phyloP scores from a whole-genome alignment of 2,797 vertebrate genomes.

The Siniperca obscura region DNA sequence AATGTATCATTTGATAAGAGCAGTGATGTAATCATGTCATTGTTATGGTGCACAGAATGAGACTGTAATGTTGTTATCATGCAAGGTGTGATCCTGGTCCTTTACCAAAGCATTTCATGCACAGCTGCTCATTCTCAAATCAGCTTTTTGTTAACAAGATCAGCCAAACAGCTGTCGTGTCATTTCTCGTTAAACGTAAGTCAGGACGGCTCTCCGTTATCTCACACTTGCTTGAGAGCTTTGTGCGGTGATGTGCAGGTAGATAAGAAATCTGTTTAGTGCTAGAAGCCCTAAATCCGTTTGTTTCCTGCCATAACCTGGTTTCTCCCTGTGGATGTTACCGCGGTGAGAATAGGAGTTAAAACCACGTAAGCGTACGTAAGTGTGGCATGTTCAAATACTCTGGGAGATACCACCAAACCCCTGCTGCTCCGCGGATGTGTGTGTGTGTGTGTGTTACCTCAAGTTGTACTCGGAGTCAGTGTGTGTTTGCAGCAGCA shows the following conservation, averaged over 20 bases:
- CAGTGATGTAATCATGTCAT: neutral
- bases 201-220: too few species aligned
- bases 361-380: neutral
- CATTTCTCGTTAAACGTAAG: neutral
- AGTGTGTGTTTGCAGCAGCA: conserved; percentile 79
- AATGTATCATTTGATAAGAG: neutral
- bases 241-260: too few species aligned
- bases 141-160: neutral
- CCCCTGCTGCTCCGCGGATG: neutral
- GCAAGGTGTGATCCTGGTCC: too few species aligned
- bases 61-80: too few species aligned
- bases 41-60: neutral
- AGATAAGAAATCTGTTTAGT: too few species aligned
- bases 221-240: too few species aligned
- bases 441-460: conserved; percentile 47
- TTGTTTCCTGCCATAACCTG: neutral
- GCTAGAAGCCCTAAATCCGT: neutral
- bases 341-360: neutral
- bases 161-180: neutral
- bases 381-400: neutral
- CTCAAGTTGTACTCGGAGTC: conserved; percentile 75
- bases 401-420: neutral
- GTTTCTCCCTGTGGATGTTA: neutral
- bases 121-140: neutral
- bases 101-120: neutral